These are phyloP conservation scores for Yasuhikotakia modesta DNA, from an alignment of 2,797 vertebrate genomes.

Conservation along the genomic window DNA sequence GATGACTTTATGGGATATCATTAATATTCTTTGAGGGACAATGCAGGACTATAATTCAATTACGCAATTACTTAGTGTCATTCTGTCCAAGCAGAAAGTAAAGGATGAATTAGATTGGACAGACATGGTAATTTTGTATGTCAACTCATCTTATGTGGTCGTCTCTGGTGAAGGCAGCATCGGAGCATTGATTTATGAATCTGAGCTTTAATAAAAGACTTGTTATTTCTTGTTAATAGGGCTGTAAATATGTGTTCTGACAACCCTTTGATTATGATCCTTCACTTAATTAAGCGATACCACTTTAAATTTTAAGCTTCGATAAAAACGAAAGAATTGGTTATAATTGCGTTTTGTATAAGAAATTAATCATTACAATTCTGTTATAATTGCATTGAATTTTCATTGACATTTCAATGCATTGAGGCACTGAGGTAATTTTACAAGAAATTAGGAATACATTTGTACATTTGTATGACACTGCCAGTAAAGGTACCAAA, in stretches of 20 bases:
- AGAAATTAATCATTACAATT: background rate
- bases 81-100: constrained; percentile 66
- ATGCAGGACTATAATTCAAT: constrained; percentile 58
- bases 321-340: background rate
- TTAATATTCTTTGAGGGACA: constrained; percentile 65
- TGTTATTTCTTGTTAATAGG: constrained; percentile 10
- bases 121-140: constrained; percentile 44
- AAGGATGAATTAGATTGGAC: constrained; percentile 47
- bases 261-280: background rate
- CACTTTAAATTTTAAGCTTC: background rate
- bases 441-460: too few relatives aligned
- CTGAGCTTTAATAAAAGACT: constrained; percentile 25
- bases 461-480: background rate
- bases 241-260: background rate
- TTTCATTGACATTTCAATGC: background rate
- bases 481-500: background rate
- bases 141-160: constrained; percentile 34
- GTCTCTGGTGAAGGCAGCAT: constrained; percentile 15
- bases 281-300: background rate
- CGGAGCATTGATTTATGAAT: constrained; percentile 7
- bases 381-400: background rate
- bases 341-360: too few relatives aligned
- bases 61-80: constrained; percentile 48
- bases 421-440: constrained; percentile 33
- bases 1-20: constrained; percentile 54